Conservation (phyloP, 2,888 invertebrate genomes). For the Mesorhabditis spiculigera region DNA sequence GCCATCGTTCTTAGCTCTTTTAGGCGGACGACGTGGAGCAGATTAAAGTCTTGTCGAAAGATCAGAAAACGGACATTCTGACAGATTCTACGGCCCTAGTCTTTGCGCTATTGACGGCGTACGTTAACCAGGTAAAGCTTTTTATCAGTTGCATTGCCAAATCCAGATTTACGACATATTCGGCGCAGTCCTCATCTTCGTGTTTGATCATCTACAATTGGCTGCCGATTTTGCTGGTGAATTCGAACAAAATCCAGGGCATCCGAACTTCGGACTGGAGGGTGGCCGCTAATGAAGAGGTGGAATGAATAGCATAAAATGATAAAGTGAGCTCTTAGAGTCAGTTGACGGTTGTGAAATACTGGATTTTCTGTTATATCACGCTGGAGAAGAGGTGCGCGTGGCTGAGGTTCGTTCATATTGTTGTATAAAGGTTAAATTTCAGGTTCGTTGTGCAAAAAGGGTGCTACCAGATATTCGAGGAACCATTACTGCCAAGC, state of each 20-base stretch:
- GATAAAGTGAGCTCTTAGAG: background rate
- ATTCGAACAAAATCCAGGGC: constrained; percentile 14
- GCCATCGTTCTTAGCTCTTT: background rate
- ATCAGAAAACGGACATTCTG: constrained; percentile 27
- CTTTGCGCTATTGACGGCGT: constrained; percentile 1
- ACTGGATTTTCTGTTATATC: background rate
- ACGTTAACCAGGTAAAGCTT: background rate
- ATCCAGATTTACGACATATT: constrained; percentile 26
- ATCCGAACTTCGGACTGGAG: background rate
- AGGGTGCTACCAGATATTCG: background rate
- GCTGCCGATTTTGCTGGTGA: constrained; percentile 16
- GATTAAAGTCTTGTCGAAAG: constrained; percentile 26
- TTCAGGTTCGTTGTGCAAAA: background rate
- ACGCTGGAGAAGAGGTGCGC: background rate
- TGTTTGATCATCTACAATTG: constrained; percentile 25
- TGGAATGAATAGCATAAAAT: background rate
- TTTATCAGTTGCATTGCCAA: too few relatives aligned
- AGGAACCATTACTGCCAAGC: background rate
- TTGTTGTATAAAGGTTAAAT: background rate
- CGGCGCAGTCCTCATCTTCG: constrained; percentile 25
- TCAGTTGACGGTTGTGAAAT: background rate
- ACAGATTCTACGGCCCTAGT: constrained; percentile 25
- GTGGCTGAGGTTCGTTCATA: background rate
- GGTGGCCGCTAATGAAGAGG: background rate
- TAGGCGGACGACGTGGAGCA: constrained; percentile 19